phyloP scores from a whole-genome alignment of 2,113 vertebrate genomes.

The western clawed frog (Xenopus tropicalis) region DNA sequence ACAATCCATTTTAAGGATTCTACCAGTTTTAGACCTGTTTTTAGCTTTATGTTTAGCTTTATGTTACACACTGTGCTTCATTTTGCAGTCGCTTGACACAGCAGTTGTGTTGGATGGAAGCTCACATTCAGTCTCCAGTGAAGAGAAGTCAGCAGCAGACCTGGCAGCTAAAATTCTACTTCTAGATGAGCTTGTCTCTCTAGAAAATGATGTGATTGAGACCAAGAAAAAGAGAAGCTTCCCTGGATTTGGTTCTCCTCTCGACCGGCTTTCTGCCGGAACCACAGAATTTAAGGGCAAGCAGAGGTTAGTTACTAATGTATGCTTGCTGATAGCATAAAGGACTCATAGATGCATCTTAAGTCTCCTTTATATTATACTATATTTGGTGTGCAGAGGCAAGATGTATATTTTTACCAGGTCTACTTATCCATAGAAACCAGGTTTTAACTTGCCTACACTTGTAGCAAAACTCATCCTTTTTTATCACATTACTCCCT shows the following conservation, averaged over 20 bases:
- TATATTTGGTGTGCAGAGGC: no score
- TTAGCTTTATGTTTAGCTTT: no score
- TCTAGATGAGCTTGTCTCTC: conserved; percentile 67
- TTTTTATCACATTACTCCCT: no score
- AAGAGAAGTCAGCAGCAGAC: conserved; percentile 60
- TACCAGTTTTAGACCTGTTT: no score
- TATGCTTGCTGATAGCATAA: no score
- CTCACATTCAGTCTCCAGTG: conserved; percentile 30
- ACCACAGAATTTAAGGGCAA: conserved; percentile 71
- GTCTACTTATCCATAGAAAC: no score
- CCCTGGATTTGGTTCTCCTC: conserved; percentile 70
- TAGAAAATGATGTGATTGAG: conserved; percentile 83
- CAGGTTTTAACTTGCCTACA: no score
- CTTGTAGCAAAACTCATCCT: no score
- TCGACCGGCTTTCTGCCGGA: conserved; percentile 81
- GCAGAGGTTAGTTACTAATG: conserved; percentile 67
- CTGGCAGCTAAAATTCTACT: conserved; percentile 66
- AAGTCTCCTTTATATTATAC: no score
- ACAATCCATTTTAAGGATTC: no score
- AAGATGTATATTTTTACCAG: no score
- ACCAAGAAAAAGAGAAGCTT: conserved; percentile 88
- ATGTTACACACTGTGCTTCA: not conserved
- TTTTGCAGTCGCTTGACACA: conserved; percentile 55
- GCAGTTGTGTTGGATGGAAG: conserved; percentile 30
- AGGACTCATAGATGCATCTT: no score